A percentile compares a stretch with the other conserved stretches of the same genome.
Conservation (phyloP, 2,888 invertebrate species). For the Pseudococcus viburni region DNA sequence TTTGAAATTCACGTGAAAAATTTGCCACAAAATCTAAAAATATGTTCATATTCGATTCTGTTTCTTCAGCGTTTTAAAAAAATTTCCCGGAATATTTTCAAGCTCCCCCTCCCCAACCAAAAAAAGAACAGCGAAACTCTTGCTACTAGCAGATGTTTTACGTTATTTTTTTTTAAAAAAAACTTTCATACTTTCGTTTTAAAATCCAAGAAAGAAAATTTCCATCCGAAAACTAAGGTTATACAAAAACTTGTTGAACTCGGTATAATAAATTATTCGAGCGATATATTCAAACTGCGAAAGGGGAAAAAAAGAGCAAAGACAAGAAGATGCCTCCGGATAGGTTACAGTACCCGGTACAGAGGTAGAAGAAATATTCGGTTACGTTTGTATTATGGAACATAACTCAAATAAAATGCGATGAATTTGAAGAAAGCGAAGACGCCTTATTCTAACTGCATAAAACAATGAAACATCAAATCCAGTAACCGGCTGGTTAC, state of each 20-base stretch:
- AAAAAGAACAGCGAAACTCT: not conserved
- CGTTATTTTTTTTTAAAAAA: not conserved
- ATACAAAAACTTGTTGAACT: slow-evolving; percentile 5
- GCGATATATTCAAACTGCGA: not conserved
- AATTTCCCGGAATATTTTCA: not conserved
- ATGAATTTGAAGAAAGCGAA: not conserved
- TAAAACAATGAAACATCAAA: slow-evolving; percentile 1
- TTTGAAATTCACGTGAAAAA: too few relatives aligned
- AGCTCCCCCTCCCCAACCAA: too few relatives aligned
- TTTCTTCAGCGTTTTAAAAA: not conserved
- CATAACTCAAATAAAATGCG: not conserved
- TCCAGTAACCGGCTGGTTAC: not conserved
- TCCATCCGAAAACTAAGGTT: not conserved
- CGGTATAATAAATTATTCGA: not conserved
- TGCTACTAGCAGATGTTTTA: not conserved
- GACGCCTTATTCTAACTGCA: not conserved
- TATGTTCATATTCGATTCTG: too few relatives aligned
- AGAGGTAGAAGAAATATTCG: not conserved
- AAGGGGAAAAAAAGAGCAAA: not conserved
- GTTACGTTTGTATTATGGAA: slow-evolving; percentile 2
- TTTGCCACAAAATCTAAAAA: too few relatives aligned
- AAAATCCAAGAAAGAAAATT: not conserved
- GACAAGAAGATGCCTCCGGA: not conserved
- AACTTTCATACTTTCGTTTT: not conserved
- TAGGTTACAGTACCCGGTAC: not conserved